Evolutionary conservation across 2,888 invertebrate genomes (phyloP).

Genomic region (Pandemis heparana): DNA sequence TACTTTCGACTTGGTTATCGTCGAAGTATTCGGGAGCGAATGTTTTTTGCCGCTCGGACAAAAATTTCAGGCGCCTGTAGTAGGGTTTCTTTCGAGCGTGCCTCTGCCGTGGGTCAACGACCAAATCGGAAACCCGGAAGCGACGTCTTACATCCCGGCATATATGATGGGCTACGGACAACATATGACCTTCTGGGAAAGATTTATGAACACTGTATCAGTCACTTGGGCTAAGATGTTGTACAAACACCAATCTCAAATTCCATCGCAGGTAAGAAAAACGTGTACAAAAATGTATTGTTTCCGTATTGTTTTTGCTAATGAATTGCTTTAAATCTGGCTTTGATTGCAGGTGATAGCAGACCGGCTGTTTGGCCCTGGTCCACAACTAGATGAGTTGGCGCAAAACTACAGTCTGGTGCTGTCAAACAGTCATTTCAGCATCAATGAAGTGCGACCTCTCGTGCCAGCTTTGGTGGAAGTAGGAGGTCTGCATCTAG

Average conservation of each 20-base stretch:
- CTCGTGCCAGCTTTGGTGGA: slow-evolving; percentile 83
- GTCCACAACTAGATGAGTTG: slow-evolving; percentile 73
- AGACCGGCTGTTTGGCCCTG: slow-evolving; percentile 80
- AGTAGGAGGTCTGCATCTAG: slow-evolving; percentile 85
- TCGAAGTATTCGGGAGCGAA: slow-evolving; percentile 85
- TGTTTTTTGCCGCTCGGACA: slow-evolving; percentile 85
- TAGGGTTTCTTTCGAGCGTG: slow-evolving; percentile 82
- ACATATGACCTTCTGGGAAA: slow-evolving; percentile 79
- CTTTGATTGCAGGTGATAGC: slow-evolving; percentile 67
- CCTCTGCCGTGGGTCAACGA: slow-evolving; percentile 85
- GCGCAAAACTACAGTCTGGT: slow-evolving; percentile 83
- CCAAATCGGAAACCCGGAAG: slow-evolving; percentile 85
- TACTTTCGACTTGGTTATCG: slow-evolving; percentile 74
- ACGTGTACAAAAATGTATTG: neutral
- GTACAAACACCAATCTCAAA: slow-evolving; percentile 74
- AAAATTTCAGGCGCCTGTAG: slow-evolving; percentile 81
- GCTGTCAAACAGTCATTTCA: slow-evolving; percentile 85
- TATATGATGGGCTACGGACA: slow-evolving; percentile 83
- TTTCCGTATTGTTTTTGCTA: neutral
- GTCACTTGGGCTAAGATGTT: slow-evolving; percentile 71
- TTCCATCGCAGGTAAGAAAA: slow-evolving; percentile 71
- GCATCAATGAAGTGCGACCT: slow-evolving; percentile 84
- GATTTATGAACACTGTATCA: slow-evolving; percentile 77
- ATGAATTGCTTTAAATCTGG: neutral
- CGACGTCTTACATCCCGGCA: slow-evolving; percentile 84